Evolutionary conservation across 2,113 vertebrate genomes (phyloP), one percentile per base, ranked within the genome.

Genomic region (Panurus biarmicus): DNA sequence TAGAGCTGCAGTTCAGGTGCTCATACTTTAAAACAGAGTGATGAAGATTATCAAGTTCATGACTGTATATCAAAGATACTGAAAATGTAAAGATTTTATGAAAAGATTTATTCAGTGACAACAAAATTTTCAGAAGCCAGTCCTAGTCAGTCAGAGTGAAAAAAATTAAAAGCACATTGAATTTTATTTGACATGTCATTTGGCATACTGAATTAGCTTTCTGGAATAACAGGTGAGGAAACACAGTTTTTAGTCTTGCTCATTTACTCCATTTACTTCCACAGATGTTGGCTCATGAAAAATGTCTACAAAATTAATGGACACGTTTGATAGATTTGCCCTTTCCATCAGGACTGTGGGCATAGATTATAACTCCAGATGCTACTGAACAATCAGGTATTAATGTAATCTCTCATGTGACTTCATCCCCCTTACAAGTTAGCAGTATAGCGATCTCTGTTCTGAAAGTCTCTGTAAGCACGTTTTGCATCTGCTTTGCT

Each of bases 381-480:
- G 28, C 67, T 47, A 79, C 44, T 80, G n/a, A 69, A 76, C 40
- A 67, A 56, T 29, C 67, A 29, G 65, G 13, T 14, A 85, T 31
- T 22, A 75, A 80, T 26, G 42, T 18, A 54, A 45, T 62, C 88
- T 83, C 77, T 48, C 22, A 61, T 0, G 0, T 5, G 12, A 9
- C 14, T 70, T 40, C 11, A 18, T 50, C 42, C 20, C 29, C 86
- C 75, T 98, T 97, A 99, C 61, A 99, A 95, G 97, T 99, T 99
- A 38, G 98, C 91, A 24, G 98, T 97, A 84, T 99, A 99, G 29
- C 98, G 98, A 93, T 98, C 97, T 81, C 99, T 98, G 97, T 98
- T 99, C 84, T 98, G 95, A 82, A 99, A 99, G 95, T 99, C 98
- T 95, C 96, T 98, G 74, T 98, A 94, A 86, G 99, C 98, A 21